Conservation (phyloP, 2,797 vertebrate genomes). For the Chelon auratus region DNA sequence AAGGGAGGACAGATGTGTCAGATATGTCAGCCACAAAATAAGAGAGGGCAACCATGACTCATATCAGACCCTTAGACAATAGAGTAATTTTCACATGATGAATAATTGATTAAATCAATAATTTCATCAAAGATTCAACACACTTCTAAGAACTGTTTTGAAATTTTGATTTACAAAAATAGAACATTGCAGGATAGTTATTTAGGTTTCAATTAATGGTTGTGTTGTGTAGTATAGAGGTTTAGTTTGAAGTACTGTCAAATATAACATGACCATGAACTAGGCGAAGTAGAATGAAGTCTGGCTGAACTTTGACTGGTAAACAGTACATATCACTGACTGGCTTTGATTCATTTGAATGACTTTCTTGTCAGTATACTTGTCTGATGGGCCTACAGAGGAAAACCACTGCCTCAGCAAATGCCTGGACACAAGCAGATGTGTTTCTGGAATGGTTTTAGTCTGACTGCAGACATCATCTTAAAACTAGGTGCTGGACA, state of each 20-base stretch:
- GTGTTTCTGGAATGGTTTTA: conserved; percentile 32
- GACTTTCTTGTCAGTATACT: not conserved
- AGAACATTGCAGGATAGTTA: not conserved
- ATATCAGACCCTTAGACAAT: not conserved
- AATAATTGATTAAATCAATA: not conserved
- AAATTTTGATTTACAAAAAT: not conserved
- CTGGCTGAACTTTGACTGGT: not conserved
- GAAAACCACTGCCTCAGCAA: conserved; percentile 9
- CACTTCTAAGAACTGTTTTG: not conserved
- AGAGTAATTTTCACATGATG: not conserved
- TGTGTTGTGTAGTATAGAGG: too few relatives aligned
- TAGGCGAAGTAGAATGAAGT: not conserved
- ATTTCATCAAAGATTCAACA: not conserved
- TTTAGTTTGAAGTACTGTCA: not conserved
- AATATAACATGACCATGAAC: not conserved
- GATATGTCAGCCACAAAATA: not conserved
- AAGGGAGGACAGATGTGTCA: conserved; percentile 2
- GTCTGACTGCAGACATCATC: conserved; percentile 44
- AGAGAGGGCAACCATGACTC: not conserved
- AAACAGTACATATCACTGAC: not conserved
- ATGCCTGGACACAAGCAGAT: conserved; percentile 16
- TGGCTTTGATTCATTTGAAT: conserved; percentile 8
- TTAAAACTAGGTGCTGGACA: conserved; percentile 49
- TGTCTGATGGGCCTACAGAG: not conserved
- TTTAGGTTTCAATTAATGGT: not conserved